Base-by-base conservation (phyloP, 2,888 invertebrate species). In the Drosophila heteroneura region DNA sequence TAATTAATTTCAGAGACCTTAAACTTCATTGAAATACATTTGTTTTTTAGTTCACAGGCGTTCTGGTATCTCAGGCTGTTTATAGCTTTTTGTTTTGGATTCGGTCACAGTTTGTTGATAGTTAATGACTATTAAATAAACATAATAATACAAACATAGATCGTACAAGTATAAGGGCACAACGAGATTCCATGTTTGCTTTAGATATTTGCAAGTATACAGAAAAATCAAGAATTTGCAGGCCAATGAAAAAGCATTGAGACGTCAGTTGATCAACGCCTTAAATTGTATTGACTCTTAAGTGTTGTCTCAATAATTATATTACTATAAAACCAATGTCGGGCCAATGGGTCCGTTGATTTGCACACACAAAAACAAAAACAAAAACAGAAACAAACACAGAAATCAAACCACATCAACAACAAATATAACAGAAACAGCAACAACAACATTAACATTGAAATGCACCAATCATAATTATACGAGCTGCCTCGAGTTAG, bases 271-370 rank as follows among this genome's bases (percentile, higher is more conserved):
- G 75, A 70, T 73, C 66, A 68, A 72, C 72, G 73, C 70, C 79
- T 72, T 65, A 57, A 79, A 68, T 76, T 57, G 57, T 72, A 74
- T 83, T 83, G 89, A 85, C 83, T 85, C 53, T 60, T 63, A 68
- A 76, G 69, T 76, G 76, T 73, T 87, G 79, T 82, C 79, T 88
- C 76, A 82, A 85, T 88, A 88, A 85, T 85, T 88, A 82, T 85
- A 66, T 82, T 85, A 85, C 85, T 82, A 87, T 82, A 74, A 68
- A 76, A 66, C 74, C 84, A 85, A 85, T 85, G 84, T 77, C 84
- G 80, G 81, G 69, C 83, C 66, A 70, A 72, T 77, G 74, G 63
- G 73, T 35, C 19, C 54, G 54, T 54, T 35, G 16, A 26, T 22
- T 56, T 30, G 33, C 47, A 74, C 30, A 33, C 35, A 44, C 32